A percentile compares a stretch with the other conserved stretches of the same genome.
Evolutionary conservation across 2,113 vertebrate genomes (phyloP).

Genomic region (Syngnathus scovelli): DNA sequence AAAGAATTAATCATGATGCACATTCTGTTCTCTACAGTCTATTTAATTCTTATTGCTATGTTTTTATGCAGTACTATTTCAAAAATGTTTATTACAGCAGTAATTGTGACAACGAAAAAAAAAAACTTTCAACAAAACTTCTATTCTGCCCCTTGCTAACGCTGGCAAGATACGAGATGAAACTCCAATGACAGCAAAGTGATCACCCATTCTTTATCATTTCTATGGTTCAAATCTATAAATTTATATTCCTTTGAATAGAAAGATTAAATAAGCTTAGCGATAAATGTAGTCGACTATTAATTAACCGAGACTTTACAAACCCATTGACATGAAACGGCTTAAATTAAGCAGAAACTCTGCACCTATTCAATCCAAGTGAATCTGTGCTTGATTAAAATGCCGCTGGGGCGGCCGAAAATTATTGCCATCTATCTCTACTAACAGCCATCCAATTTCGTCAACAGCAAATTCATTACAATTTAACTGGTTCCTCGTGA

Average conservation of each 20-base stretch:
- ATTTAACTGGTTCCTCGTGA: constrained; percentile 3
- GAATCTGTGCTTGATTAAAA: constrained; percentile 8
- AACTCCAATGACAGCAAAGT: neutral
- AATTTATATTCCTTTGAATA: neutral
- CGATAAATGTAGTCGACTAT: neutral
- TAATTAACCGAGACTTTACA: neutral
- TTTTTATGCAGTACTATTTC: no score
- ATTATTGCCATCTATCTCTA: neutral
- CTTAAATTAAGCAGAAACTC: constrained; percentile 1
- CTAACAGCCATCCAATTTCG: constrained; percentile 4
- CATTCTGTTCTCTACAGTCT: no score
- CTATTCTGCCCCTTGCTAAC: neutral
- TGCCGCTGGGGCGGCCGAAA: constrained; percentile 2
- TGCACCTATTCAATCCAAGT: neutral
- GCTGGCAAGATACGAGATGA: neutral
- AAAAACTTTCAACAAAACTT: neutral
- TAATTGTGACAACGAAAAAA: neutral
- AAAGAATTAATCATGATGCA: no score
- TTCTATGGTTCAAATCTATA: neutral
- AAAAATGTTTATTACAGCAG: neutral
- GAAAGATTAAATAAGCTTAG: neutral
- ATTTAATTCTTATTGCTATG: no score
- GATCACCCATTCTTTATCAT: neutral
- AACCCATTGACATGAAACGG: neutral
- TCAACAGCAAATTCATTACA: constrained; percentile 22